Evolutionary conservation across 2,113 vertebrate genomes (phyloP), one percentile per base, ranked within the genome.

Genomic region (Anolis carolinensis): DNA sequence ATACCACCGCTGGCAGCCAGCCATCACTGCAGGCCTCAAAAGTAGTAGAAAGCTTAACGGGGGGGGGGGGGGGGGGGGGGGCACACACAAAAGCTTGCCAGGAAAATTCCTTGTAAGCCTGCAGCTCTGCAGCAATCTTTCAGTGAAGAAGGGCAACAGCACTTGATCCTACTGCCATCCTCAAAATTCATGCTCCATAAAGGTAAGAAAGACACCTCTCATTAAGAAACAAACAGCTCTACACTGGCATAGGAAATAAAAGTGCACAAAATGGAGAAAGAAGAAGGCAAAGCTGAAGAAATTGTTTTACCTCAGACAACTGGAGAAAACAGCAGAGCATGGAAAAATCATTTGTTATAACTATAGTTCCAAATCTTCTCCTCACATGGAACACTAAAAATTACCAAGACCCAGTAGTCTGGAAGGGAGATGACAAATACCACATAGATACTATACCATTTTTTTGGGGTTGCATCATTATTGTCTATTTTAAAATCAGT

Each of bases 21-120:
- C 96, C 95, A 96, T 83, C 82, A 70, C 94, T 92, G 94, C 94
- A 94, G 96, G 95, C 89, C 90, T 93, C 85, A 90, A 87, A 92
- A 84, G 81, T 87, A 32, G 23, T 89, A 82, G 6, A 83, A 7
- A 3, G 81, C 23, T 90, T 62, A 6, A 0, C 62, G 90, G 27
- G 27, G 25, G 25, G 25, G 0, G 70, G 90, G 27, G 65, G 6
- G 11, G 30, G 67, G 44, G 0, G 70, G 90, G 27, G 65, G 6
- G 11, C 9, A 63, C 39, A 63, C 32, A 5, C 70, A 50, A 70
- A 7, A 0, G 0, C 80, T 48, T 91, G 94, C 86, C 2, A 0
- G 79, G 90, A 81, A 80, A 70, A 85, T 79, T 77, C 87, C 85
- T 90, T 84, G 77, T 50, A 70, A 9, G 34, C 85, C 83, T 72